These are phyloP conservation scores for Arrhamphus sclerolepis DNA, from an alignment of 2,797 vertebrate genomes.

Conservation along the genomic window DNA sequence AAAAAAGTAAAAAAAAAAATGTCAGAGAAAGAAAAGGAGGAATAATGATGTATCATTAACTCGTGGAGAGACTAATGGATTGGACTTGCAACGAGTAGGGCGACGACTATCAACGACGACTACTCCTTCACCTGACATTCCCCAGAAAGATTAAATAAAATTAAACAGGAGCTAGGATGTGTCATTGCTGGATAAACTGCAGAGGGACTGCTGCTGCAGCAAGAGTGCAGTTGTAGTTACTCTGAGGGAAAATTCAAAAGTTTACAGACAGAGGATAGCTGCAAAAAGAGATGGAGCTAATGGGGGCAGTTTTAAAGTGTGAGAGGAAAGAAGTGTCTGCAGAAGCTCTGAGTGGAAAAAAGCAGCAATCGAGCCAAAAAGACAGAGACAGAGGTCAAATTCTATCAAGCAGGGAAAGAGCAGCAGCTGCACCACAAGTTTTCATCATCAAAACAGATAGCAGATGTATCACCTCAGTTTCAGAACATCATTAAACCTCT, in stretches of 20 bases:
- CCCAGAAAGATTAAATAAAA: background rate
- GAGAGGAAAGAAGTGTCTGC: too few relatives aligned
- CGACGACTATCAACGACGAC: too few relatives aligned
- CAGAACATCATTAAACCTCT: constrained; percentile 41
- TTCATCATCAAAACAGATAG: constrained; percentile 14
- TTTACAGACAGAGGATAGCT: too few relatives aligned
- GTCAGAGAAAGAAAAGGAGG: background rate
- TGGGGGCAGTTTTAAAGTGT: too few relatives aligned
- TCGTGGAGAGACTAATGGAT: background rate
- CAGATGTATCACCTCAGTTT: constrained; percentile 13
- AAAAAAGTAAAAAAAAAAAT: background rate
- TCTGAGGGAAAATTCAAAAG: too few relatives aligned
- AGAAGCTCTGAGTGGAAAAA: too few relatives aligned
- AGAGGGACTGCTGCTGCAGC: too few relatives aligned
- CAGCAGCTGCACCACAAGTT: background rate
- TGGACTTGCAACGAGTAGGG: too few relatives aligned
- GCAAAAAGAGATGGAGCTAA: too few relatives aligned
- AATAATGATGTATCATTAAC: background rate
- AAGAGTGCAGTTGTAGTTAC: too few relatives aligned
- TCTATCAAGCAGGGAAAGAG: constrained; percentile 16
- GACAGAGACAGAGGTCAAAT: background rate
- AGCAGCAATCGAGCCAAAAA: background rate
- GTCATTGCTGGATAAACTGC: too few relatives aligned
- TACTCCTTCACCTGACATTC: background rate
- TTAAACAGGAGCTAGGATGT: too few relatives aligned